Base-by-base conservation (phyloP, 2,797 vertebrate genomes). In the Tachyglossus aculeatus region DNA sequence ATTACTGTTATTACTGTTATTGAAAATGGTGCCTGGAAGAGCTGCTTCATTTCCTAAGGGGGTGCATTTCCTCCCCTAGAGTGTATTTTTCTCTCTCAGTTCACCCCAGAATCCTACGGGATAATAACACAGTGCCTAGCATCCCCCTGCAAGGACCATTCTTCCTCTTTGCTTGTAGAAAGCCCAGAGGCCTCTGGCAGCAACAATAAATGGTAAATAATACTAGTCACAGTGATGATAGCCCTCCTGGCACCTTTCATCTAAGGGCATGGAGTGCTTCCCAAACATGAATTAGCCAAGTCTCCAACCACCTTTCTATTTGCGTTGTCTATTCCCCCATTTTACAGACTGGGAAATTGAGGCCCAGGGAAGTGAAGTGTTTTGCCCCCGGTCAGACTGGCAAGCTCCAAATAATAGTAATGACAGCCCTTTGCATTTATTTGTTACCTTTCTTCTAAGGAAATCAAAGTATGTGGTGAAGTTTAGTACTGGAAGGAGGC, bases 241-340 rank as follows among this genome's bases (percentile, higher is more conserved):
- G 68, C 66, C 85, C 76, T 72, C 71, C 39, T 59, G 65, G 41
- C 55, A 70, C 58, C 77, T 84, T 43, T 79, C 77, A 88, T 87
- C 72, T 3, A 50, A 82, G 71, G 52, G 77, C 83, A 71, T 69
- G 25, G 60, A 74, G 73, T 56, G 60, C 62, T 82, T 67, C 59
- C 80, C 73, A 80, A 73, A 80, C 62, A 81, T 51, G 73, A 62
- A 81, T 86, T 89, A 83, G 77, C 76, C 76, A 82, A 67, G 62
- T 15, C 51, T 82, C 37, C 57, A 44, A 64, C 55, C 24, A 8
- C 44, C 29, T 52, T 44, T 80, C 61, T 57, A 82, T 69, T 70
- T 58, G 63, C 64, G 67, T 18, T 73, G 60, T 0, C 2, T 27
- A 14, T 80, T 86, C 78, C 40, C 47, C 68, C 48, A 72, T 69